Evolutionary conservation across 1,140 invertebrate genomes (phyloP), one percentile per base, ranked within the genome.

Genomic region (Danaus plexippus): DNA sequence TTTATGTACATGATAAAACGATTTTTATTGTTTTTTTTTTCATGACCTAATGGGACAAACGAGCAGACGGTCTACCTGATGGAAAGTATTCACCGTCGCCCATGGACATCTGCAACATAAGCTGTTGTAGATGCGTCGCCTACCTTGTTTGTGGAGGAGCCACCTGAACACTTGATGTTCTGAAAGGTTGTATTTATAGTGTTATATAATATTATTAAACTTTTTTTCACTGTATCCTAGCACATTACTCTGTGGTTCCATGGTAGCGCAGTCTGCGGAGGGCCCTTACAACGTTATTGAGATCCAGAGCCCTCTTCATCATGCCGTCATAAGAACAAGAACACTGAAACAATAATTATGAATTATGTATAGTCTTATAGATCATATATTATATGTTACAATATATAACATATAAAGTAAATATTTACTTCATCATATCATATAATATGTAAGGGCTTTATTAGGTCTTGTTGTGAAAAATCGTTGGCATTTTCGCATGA

Each of bases 281-380:
- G 64, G 80, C 69, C 49, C 76, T 85, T 59, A 73, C 62, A 61
- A 68, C 79, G 81, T 80, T 85, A 85, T 85, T 85, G 78, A 82
- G 79, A 82, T 80, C 80, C 79, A 80, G 77, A 75, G 67, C 65
- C 67, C 75, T 77, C 80, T 80, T 77, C 81, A 77, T 80, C 81
- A 75, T 71, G 61, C 59, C 63, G 63, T 64, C 54, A 65, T 62
- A 64, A 63, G 53, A 52, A 47, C 59, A 49, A 53, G 47, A 54
- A 59, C 59, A 64, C 63, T 65, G 63, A 62, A 65, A 65, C 66
- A 65, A 69, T 69, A 66, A 69, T 66, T 59, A 66, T 69, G 59
- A 69, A 69, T 64, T 66, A 67, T 57, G 57, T 56, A 64, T 48
- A 41, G 43, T 43, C 2, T 9, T 40, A 52, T 43, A 61, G 32